These are phyloP conservation scores for Corythoichthys haematopterus DNA, from an alignment of 2,113 vertebrate species.

Conservation along the genomic window DNA sequence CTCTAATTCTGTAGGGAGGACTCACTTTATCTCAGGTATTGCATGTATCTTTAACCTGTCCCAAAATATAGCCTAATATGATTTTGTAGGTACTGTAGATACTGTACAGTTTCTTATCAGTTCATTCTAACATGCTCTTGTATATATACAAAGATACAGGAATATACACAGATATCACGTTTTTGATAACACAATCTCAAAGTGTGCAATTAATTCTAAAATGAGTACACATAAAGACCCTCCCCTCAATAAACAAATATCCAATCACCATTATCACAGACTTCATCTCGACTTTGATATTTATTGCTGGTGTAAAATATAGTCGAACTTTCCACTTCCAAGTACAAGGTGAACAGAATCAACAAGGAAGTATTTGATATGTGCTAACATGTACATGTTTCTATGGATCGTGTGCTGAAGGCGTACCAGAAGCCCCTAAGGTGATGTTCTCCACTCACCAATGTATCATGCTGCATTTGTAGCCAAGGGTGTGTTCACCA, in stretches of 20 bases:
- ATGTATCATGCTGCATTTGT: constrained; percentile 23
- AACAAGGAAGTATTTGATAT: neutral
- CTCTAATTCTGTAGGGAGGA: constrained; percentile 10
- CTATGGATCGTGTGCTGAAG: neutral
- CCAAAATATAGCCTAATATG: constrained; percentile 12
- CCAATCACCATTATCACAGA: constrained; percentile 1
- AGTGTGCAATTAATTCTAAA: constrained; percentile 5
- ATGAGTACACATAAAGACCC: neutral
- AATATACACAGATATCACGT: neutral
- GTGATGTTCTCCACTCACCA: constrained; percentile 18
- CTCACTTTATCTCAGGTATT: constrained; percentile 8
- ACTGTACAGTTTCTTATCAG: constrained; percentile 2
- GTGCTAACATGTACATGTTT: constrained; percentile 4
- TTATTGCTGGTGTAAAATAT: constrained; percentile 1
- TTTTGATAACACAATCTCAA: constrained; percentile 15
- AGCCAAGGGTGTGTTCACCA: constrained; percentile 27
- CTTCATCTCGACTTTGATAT: constrained; percentile 3
- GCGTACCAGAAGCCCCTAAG: constrained; percentile 6
- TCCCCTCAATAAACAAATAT: constrained; percentile 2
- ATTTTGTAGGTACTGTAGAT: constrained; percentile 38
- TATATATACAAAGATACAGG: neutral
- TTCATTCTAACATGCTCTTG: constrained; percentile 23
- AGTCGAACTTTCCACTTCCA: neutral
- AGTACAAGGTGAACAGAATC: neutral
- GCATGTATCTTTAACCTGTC: constrained; percentile 5